Evolutionary conservation across 2,113 vertebrate species (phyloP).

Genomic region (Daboia siamensis): DNA sequence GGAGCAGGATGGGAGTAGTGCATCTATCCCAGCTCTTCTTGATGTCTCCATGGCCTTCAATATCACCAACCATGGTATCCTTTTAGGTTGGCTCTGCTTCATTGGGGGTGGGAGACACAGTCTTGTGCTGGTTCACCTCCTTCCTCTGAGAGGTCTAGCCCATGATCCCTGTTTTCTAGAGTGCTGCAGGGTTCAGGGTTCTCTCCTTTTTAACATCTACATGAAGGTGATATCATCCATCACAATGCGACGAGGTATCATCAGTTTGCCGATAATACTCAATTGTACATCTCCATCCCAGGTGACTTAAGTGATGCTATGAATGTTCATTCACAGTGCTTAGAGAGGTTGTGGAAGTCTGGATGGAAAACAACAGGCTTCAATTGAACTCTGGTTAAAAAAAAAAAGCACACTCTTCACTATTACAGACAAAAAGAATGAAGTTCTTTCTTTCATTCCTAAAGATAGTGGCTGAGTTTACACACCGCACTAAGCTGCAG

Average conservation of each 20-base stretch:
- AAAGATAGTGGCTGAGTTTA: not conserved
- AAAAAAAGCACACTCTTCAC: not conserved
- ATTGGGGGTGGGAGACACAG: not conserved
- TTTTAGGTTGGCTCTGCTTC: not conserved
- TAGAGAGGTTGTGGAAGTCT: not conserved
- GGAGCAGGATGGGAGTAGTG: not conserved
- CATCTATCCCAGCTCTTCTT: not conserved
- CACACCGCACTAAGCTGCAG: not conserved
- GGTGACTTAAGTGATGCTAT: not conserved
- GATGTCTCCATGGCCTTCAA: not conserved
- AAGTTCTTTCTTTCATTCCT: not conserved
- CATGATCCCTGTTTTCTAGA: not conserved
- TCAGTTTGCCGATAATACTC: not conserved
- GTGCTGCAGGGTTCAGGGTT: not conserved
- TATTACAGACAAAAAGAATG: not conserved
- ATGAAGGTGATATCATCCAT: not conserved
- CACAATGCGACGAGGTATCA: no score
- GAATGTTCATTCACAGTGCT: not conserved
- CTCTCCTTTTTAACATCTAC: not conserved
- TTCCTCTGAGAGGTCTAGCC: not conserved
- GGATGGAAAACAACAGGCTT: not conserved
- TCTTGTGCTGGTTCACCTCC: not conserved
- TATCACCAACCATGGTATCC: not conserved
- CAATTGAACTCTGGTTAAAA: not conserved
- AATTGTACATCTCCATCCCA: not conserved